Percentiles rank a stretch among this genome's conserved stretches.
phyloP scores from a whole-genome alignment of 2,113 vertebrate species.

The Calcarius ornatus region DNA sequence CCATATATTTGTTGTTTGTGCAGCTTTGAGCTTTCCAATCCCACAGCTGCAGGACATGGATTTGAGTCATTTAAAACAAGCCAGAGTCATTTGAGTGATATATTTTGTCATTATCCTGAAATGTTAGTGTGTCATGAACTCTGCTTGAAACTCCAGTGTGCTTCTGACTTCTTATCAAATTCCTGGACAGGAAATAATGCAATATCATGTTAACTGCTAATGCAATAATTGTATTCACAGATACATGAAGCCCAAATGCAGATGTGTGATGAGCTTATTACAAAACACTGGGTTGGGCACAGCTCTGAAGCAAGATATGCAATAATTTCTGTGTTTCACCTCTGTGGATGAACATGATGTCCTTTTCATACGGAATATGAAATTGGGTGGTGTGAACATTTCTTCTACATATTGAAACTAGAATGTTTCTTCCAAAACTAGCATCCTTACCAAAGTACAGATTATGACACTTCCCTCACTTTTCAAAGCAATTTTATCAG shows the following conservation, averaged over 20 bases:
- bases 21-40: conserved; percentile 33
- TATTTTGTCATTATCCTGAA: background rate
- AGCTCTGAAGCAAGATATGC: background rate
- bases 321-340: background rate
- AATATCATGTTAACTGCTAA: background rate
- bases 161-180: background rate
- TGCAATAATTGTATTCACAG: background rate
- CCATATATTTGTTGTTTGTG: conserved; percentile 52
- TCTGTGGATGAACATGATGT: background rate
- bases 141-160: background rate
- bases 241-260: background rate
- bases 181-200: conserved; percentile 36
- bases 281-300: background rate
- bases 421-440: background rate
- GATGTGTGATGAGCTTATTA: background rate
- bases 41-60: conserved; percentile 45
- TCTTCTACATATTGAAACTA: background rate
- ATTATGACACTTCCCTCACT: background rate
- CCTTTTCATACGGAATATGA: background rate
- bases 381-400: background rate
- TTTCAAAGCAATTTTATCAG: background rate
- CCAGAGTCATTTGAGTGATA: background rate
- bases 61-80: conserved; percentile 17
- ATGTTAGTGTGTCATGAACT: background rate
- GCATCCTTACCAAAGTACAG: background rate